Conservation (phyloP, 2,888 invertebrate genomes). For the Athalia rosae region DNA sequence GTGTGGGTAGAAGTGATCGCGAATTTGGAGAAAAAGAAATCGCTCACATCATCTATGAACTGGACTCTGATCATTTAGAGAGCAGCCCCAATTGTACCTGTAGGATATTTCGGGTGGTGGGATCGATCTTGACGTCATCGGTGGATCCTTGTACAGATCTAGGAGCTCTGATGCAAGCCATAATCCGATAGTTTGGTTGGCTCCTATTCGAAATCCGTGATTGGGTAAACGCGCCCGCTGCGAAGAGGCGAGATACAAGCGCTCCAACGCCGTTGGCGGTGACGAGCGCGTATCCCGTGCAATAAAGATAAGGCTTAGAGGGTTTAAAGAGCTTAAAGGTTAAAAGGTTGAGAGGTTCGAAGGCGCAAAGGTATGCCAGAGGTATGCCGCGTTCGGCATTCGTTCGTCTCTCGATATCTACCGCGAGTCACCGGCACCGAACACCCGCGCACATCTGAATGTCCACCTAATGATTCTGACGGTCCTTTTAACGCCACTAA, state of each 20-base stretch:
- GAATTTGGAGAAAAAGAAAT: too few species aligned
- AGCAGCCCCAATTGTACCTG: constrained; percentile 61
- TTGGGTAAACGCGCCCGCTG: neutral
- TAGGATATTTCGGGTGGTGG: constrained; percentile 65
- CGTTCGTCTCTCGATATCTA: constrained; percentile 18
- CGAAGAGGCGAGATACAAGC: neutral
- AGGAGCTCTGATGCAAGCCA: constrained; percentile 82
- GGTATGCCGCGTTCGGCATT: constrained; percentile 18
- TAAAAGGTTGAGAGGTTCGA: constrained; percentile 32
- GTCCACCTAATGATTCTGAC: constrained; percentile 39
- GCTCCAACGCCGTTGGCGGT: neutral
- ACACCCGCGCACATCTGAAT: constrained; percentile 14
- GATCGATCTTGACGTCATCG: constrained; percentile 80
- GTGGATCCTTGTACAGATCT: constrained; percentile 85
- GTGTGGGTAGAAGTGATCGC: too few species aligned
- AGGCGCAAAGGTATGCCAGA: constrained; percentile 37
- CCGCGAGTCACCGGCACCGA: neutral
- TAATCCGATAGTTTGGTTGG: constrained; percentile 48
- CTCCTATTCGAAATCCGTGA: neutral
- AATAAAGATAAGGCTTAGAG: constrained; percentile 41
- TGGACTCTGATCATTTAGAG: neutral
- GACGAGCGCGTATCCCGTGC: constrained; percentile 12
- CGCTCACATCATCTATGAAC: neutral
- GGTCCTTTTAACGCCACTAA: constrained; percentile 35
- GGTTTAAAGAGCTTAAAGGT: constrained; percentile 42